Base-by-base conservation (phyloP, 2,113 vertebrate genomes). In the Leuciscus idus region DNA sequence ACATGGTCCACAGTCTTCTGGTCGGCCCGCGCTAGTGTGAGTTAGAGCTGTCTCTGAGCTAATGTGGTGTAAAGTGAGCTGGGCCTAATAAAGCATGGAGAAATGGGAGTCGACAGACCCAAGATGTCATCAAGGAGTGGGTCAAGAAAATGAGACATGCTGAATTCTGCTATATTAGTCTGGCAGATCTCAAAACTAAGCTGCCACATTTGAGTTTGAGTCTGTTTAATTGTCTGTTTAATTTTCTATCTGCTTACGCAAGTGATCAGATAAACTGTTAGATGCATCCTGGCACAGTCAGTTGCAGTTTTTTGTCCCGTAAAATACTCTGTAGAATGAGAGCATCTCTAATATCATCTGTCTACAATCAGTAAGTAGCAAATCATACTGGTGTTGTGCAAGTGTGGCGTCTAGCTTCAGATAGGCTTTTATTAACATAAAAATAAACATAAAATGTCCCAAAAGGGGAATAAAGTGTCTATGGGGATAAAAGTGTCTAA, bases 41-140 rank as follows among this genome's bases (percentile, higher is more conserved):
- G 80, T 30, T 68, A 46, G 39, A 28, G 4, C 30, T 10, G 15
- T 74, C 52, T 73, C 64, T 26, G 48, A 43, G 82, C 82, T 83
- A 70, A 83, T 83, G 81, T 19, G 48, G 26, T 83, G 46, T 68
- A 26, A 83, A 84, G 82, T 59, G 66, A 57, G 50, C 66, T 57
- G 68, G 59, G 66, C 68, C 50, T 73, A 84, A 84, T 84, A 72
- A 73, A 84, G 82, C 82, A 19, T 73, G 33, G 82, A 30, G 2
- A 36, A 59, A 73, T 57, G 50, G 30, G 33, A 84, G 64, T 43
- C 82, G 68, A 72, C 82, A 84, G 82, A 84, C 30, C 48, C 68
- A 9, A 39, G 68, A 84, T 73, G 66, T 13, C 50, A 84, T 74
- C 52, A 84, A 84, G 23, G 50, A 84, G 82, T 26, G 50, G n/a